Conservation (phyloP, 2,888 invertebrate genomes). For the Sisyra terminalis region DNA sequence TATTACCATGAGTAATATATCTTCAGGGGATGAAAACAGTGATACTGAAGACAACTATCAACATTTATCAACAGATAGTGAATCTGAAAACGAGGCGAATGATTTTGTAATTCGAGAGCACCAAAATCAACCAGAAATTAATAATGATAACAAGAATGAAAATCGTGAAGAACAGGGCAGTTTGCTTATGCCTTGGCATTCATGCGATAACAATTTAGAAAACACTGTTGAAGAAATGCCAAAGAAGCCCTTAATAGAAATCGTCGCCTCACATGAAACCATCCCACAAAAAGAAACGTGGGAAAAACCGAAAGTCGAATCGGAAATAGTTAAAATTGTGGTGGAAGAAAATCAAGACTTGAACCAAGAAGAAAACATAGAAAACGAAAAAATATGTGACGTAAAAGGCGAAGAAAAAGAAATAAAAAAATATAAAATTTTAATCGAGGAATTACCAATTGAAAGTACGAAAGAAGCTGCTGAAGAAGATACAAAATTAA, state of each 20-base stretch:
- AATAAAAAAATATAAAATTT: not conserved
- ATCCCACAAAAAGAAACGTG: not conserved
- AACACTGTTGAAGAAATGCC: no score
- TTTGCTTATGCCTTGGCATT: not conserved
- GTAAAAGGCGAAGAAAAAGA: not conserved
- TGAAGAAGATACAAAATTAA: not conserved
- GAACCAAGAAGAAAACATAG: not conserved
- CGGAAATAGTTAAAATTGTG: not conserved
- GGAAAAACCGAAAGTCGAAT: not conserved
- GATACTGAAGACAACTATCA: conserved; percentile 4
- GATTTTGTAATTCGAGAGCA: conserved; percentile 4
- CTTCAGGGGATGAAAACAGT: not conserved
- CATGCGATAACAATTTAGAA: no score
- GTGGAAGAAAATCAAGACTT: conserved; percentile 1
- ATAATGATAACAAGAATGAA: not conserved
- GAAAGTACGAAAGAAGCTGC: not conserved
- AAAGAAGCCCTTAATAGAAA: not conserved
- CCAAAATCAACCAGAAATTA: not conserved
- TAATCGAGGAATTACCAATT: not conserved
- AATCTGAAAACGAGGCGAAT: not conserved
- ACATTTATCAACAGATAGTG: not conserved
- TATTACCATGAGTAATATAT: not conserved
- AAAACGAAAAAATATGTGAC: not conserved
- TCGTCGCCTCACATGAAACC: no score
- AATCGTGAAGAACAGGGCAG: not conserved